A percentile compares a stretch with the other conserved stretches of the same genome.
These are phyloP conservation scores for Cecidostiba fungosa DNA, from an alignment of 2,888 invertebrate genomes.

Conservation along the genomic window DNA sequence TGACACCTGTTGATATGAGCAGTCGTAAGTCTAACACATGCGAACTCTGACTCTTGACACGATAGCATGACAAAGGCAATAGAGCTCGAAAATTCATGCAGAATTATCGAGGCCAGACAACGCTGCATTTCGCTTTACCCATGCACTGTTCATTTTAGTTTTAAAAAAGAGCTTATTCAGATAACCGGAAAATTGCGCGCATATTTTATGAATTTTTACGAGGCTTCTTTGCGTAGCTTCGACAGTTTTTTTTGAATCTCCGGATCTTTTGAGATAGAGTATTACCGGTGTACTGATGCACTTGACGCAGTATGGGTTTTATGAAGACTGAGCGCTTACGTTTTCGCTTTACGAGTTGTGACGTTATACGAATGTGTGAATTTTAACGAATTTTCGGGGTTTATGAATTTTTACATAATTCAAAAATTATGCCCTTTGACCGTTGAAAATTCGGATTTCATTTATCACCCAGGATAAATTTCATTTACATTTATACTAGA, in stretches of 20 bases:
- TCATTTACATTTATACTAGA: not conserved
- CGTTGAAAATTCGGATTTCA: not conserved
- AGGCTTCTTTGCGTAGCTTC: not conserved
- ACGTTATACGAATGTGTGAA: not conserved
- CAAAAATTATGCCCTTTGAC: not conserved
- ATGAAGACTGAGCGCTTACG: not conserved
- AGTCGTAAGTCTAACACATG: slow-evolving; percentile 38
- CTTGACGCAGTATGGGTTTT: not conserved
- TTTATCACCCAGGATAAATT: not conserved
- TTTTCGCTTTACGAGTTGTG: not conserved
- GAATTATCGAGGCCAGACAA: slow-evolving; percentile 22
- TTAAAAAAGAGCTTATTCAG: not conserved
- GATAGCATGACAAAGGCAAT: slow-evolving; percentile 37
- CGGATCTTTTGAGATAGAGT: not conserved
- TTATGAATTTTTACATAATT: not conserved
- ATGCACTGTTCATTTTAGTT: not conserved
- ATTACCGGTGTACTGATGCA: not conserved
- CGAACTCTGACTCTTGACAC: slow-evolving; percentile 58
- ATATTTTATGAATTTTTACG: not conserved
- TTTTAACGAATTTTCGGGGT: not conserved
- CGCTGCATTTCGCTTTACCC: slow-evolving; percentile 15
- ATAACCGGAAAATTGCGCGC: not conserved
- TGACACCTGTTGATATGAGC: slow-evolving; percentile 22
- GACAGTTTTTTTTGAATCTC: not conserved
- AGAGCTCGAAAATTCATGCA: slow-evolving; percentile 36